These are phyloP conservation scores for Sebastes oblongus DNA, from an alignment of 2,797 vertebrate species.

Conservation along the genomic window DNA sequence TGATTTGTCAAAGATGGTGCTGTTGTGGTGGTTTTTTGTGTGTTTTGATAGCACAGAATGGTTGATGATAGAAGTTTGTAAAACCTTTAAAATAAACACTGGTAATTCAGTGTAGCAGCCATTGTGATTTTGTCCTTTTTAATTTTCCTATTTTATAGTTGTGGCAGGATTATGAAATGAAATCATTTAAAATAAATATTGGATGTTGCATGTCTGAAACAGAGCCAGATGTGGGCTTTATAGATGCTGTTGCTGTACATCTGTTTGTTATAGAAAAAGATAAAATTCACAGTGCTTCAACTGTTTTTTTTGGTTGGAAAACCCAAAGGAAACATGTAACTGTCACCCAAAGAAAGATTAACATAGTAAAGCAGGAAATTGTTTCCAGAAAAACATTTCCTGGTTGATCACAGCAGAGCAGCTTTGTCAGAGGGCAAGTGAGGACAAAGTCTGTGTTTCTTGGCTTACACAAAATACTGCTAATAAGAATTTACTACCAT, in stretches of 20 bases:
- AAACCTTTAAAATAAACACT: neutral
- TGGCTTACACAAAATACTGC: conserved; percentile 12
- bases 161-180: neutral
- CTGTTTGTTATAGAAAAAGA: neutral
- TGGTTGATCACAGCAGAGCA: conserved; percentile 50
- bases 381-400: conserved; percentile 62
- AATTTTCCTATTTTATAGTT: neutral
- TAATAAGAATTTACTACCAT: conserved; percentile 26
- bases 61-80: conserved; percentile 7
- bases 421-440: conserved; percentile 51
- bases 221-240: neutral
- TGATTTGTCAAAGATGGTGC: neutral
- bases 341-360: conserved; percentile 32
- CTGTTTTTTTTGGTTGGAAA: neutral
- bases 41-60: neutral
- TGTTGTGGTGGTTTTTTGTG: neutral
- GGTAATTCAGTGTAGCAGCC: conserved; percentile 12
- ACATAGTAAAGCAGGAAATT: conserved; percentile 54
- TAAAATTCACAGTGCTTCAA: neutral
- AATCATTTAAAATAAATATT: neutral
- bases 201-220: neutral
- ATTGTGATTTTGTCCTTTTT: conserved; percentile 24
- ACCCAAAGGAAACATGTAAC: neutral
- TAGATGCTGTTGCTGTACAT: neutral
- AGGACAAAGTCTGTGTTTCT: conserved; percentile 49